Conservation (phyloP, 2,888 invertebrate genomes). For the Philopedon plagiatum region DNA sequence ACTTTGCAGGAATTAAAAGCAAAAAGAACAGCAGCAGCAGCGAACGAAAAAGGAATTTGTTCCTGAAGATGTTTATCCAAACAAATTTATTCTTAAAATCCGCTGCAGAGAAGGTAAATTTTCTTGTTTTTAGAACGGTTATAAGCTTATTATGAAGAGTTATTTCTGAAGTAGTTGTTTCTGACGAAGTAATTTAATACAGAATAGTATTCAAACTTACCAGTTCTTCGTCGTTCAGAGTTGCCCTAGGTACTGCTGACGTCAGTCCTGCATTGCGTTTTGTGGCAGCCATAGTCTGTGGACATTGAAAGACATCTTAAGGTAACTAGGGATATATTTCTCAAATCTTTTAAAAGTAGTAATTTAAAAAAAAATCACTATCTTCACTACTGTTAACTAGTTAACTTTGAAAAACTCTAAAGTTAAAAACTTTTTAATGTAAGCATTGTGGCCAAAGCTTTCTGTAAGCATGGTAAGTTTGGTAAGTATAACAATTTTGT, state of each 20-base stretch:
- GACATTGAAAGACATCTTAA: constrained; percentile 38
- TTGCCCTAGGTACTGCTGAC: constrained; percentile 96
- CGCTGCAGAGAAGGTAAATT: too few species aligned
- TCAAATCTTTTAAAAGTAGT: too few species aligned
- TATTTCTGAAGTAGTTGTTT: too few species aligned
- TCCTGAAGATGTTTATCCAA: too few species aligned
- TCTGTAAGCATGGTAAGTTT: constrained; percentile 7
- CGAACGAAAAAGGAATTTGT: too few species aligned
- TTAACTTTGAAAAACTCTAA: constrained; percentile 7
- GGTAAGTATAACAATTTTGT: background rate
- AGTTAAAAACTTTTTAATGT: background rate
- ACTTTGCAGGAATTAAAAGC: too few species aligned
- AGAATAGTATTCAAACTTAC: constrained; percentile 83
- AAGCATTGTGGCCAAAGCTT: constrained; percentile 2
- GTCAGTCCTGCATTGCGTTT: constrained; percentile 98
- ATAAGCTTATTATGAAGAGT: too few species aligned
- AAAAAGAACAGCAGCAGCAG: too few species aligned
- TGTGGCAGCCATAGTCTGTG: constrained; percentile 98
- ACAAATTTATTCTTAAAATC: too few species aligned
- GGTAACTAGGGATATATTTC: too few species aligned
- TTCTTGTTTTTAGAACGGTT: too few species aligned
- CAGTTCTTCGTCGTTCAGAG: constrained; percentile 98
- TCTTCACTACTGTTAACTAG: background rate
- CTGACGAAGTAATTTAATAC: too few species aligned
- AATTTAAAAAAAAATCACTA: constrained; percentile 1